Evolutionary conservation across 1,140 invertebrate genomes (phyloP), one percentile per base, ranked within the genome.

Genomic region (Drosophila ambigua): DNA sequence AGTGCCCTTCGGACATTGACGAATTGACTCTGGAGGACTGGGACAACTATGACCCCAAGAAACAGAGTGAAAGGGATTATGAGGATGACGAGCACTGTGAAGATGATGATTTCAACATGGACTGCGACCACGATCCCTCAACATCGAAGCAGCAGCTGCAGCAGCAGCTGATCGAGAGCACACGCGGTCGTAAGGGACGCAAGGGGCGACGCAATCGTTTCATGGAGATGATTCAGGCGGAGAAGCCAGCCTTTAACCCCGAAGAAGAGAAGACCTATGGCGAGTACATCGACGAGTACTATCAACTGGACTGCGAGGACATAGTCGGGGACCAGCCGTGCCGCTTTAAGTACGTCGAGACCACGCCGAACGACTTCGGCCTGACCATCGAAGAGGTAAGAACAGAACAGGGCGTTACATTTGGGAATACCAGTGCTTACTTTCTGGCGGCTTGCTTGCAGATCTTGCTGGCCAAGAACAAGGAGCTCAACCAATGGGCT

Each of bases 401-500:
- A 24, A 5, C 4, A 9, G 6, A 67, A 43, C 15, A 35, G 48
- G n/a, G 44, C 0, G 7, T 59, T 11, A 43, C 6, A 20, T 7
- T 49, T 59, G 44, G 8, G 26, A 43, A 43, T 15, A n/a, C 4
- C 9, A 23, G 7, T 9, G 5, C 5, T 11, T 23, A 31, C 16
- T 2, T 13, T 39, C 35, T 1, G 11, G 35, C 35, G 35, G 4
- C 11, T 13, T 39, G 13, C 35, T 48, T 68, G 0, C 28, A 85
- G 82, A 87, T 99, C 90, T 93, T 99, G 64, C 92, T 94, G 80
- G 97, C 97, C 41, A 96, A 98, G 90, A 98, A 99, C 88, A 96
- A 95, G 82, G 98, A 99, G 92, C 93, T 99, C 4, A 99, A 99
- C 89, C 94, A 95, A 72, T 99, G 98, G 98, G 97, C 95, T 84